Evolutionary conservation across 2,888 invertebrate species (phyloP), one percentile per base, ranked within the genome.

Genomic region (Parnassius glacialis): DNA sequence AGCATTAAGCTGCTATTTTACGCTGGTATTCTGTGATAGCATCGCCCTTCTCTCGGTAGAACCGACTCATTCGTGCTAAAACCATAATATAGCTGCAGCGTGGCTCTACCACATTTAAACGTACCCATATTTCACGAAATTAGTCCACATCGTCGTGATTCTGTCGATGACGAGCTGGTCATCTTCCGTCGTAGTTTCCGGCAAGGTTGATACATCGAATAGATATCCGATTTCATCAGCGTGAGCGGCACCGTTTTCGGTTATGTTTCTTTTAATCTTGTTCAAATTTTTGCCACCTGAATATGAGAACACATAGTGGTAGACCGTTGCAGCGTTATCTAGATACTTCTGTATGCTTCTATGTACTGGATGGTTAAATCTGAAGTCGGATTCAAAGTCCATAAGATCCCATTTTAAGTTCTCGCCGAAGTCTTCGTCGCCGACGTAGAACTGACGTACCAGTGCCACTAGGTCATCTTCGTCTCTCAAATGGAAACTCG

Each of bases 221-320:
- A 88, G 59, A 65, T 87, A 89, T 1, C 73, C 68, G 0, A 79
- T 11, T 3, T 89, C 88, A 63, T 87, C 87, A 2, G 66, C 71
- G 64, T 88, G 87, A 0, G 67, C 48, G 0, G 81, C 85, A 1
- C 73, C 73, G 0, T 66, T 67, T 9, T 65, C 54, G 9, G 71
- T 69, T 0, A 78, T 57, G 25, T 76, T 81, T 10, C n/a, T 2
- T 3, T 13, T 43, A 0, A 51, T 47, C 64, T 75, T 78, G 0
- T 57, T 44, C 13, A 64, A 67, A 66, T 78, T 83, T 59, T 75
- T 71, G 9, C 61, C 73, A 12, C 86, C 83, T 11, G 62, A 67
- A 45, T 85, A 85, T 0, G 78, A 70, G 70, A 87, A 87, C 66
- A 83, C 65, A 42, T 86, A 87, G 16, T 79, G 78, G 57, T 72